These are phyloP conservation scores for Hycleus phaleratus DNA, from an alignment of 1,140 invertebrate genomes.

Conservation along the genomic window DNA sequence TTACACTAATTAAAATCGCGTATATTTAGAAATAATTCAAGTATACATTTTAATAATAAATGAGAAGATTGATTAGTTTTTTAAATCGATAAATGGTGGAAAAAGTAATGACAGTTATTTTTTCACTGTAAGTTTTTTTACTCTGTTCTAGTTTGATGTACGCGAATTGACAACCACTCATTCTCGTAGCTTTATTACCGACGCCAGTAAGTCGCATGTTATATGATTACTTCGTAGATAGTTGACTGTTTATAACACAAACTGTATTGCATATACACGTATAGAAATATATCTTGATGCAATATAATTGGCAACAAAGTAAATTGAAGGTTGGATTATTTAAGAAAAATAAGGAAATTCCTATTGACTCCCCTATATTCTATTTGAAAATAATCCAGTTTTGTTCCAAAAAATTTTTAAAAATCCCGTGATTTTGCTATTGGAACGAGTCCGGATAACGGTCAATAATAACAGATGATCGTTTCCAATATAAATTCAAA, in stretches of 20 bases:
- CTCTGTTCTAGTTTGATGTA: constrained; percentile 6
- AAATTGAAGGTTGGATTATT: too few relatives aligned
- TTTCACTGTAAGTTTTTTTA: neutral
- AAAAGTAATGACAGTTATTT: neutral
- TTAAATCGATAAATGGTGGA: neutral
- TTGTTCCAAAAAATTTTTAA: too few relatives aligned
- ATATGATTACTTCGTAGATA: constrained; percentile 18
- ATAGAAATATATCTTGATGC: neutral
- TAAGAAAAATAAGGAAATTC: too few relatives aligned
- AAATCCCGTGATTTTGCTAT: neutral
- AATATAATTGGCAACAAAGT: neutral
- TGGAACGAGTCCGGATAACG: constrained; percentile 1
- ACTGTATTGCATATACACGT: neutral
- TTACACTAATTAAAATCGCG: constrained; percentile 18
- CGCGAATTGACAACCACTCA: constrained; percentile 15
- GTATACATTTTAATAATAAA: constrained; percentile 5
- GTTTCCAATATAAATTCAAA: constrained; percentile 13
- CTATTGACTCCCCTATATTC: too few relatives aligned
- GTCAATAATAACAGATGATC: constrained; percentile 6
- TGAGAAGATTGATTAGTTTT: neutral
- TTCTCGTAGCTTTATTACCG: constrained; percentile 18
- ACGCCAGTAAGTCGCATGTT: constrained; percentile 17
- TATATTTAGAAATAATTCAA: constrained; percentile 6
- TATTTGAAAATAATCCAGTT: too few relatives aligned
- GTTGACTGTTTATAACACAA: constrained; percentile 16